A percentile compares a stretch with the other conserved stretches of the same genome.
Conservation (phyloP, 2,888 invertebrate genomes). For the Drosophila colorata region DNA sequence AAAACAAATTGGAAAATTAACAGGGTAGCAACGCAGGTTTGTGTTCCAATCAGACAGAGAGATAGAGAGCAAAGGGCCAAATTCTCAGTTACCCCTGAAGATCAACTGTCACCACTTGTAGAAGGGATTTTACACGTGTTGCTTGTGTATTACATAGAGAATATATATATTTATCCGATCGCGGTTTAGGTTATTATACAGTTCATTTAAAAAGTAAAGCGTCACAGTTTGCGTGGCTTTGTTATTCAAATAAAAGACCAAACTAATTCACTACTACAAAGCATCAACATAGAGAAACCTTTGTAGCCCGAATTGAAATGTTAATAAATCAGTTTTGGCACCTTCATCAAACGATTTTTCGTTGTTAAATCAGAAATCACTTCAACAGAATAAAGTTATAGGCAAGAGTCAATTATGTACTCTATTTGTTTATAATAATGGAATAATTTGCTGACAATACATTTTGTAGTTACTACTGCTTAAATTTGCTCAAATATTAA, state of each 20-base stretch:
- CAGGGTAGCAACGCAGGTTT: background rate
- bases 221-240: constrained; percentile 1
- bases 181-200: constrained; percentile 3
- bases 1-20: background rate
- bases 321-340: constrained; percentile 23
- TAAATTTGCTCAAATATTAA: constrained; percentile 42
- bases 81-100: constrained; percentile 54
- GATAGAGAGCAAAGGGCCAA: constrained; percentile 30
- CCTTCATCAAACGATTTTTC: constrained; percentile 45
- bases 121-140: constrained; percentile 9
- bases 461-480: constrained; percentile 46
- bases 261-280: background rate
- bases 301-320: constrained; percentile 8
- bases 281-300: background rate
- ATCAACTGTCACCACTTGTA: constrained; percentile 15
- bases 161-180: constrained; percentile 14
- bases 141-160: constrained; percentile 18
- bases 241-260: constrained; percentile 1
- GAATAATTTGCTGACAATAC: constrained; percentile 60
- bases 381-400: constrained; percentile 10
- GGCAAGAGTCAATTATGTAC: constrained; percentile 11
- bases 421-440: constrained; percentile 51
- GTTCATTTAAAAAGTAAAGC: constrained; percentile 17
- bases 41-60: constrained; percentile 4
- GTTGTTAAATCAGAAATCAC: constrained; percentile 8